Percentiles rank a stretch among this genome's conserved stretches.
These are phyloP conservation scores for Euzetes globulus DNA, from an alignment of 2,888 invertebrate genomes.

Conservation along the genomic window DNA sequence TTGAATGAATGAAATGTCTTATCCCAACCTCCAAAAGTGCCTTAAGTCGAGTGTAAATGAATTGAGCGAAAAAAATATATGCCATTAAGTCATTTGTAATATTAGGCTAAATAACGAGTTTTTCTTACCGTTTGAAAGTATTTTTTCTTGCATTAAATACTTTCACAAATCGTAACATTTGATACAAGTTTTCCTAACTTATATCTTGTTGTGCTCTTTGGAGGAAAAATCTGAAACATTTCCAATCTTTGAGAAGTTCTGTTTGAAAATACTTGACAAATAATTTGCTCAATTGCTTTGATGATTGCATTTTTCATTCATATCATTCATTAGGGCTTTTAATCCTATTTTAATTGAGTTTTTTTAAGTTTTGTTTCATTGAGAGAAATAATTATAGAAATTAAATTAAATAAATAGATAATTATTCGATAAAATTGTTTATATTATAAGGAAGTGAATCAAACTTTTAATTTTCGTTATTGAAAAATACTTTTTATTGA, in stretches of 20 bases:
- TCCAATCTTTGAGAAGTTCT: neutral
- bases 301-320: neutral
- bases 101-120: slow-evolving; percentile 16
- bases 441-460: neutral
- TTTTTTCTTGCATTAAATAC: neutral
- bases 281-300: neutral
- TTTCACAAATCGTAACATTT: neutral
- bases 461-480: neutral
- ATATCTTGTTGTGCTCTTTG: neutral
- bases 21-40: slow-evolving; percentile 4
- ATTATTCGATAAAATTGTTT: neutral
- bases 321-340: too few species aligned
- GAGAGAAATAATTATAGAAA: too few species aligned
- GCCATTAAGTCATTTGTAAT: slow-evolving; percentile 18
- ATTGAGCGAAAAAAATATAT: neutral
- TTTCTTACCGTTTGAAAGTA: neutral
- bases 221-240: neutral
- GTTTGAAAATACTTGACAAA: neutral
- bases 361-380: too few species aligned
- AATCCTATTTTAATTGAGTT: too few species aligned
- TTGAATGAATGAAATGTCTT: neutral
- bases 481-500: neutral
- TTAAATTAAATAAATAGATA: too few species aligned
- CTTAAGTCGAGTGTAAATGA: neutral
- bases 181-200: neutral